Base-by-base conservation (phyloP, 1,140 invertebrate species). In the Octopus sinensis region DNA sequence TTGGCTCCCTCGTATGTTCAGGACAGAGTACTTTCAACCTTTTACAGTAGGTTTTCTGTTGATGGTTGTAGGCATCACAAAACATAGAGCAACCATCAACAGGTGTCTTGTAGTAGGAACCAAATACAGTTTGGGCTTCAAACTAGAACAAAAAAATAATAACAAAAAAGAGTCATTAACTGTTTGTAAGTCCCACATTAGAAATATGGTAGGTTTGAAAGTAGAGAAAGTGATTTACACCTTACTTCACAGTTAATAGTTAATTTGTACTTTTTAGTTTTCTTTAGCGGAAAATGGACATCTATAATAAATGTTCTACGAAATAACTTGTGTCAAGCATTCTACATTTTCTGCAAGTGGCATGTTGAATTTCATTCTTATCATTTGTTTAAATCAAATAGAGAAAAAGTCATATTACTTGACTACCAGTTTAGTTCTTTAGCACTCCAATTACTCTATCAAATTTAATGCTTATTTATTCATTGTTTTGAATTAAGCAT, bases 81-180 rank as follows among this genome's bases (percentile, higher is more conserved):
- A 99, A 99, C 95, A 99, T 98, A 87, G 96, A 95, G 91, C 96
- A 94, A 17, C 96, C 96, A 90, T 98, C 97, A 84, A 98, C 97
- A 76, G 95, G 93, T 0, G 97, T 98, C 88, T 97, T 96, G 86
- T 96, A 97, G 76, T 96, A 94, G 17, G 96, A 98, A 17, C 96
- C 97, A 91, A 98, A 99, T 0, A 97, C 98, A 4, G 97, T 96
- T 91, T 98, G 96, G 78, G 96, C 97, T 89, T 99, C 98, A 90
- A 97, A 97, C 93, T 94, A 89, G 62, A 92, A 92, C 83, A 84
- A 85, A 81, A 81, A 82, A 53, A 10, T 77, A 23, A 23, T 6
- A 73, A n/a, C 68, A 73, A 73, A 73, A 5, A 13, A 73, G 68
- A 73, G 30, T 6, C 7, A 73, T n/a, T 73, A 9, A 73, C 6